These are phyloP conservation scores for Anaspis maculata DNA, from an alignment of 2,888 invertebrate species.

Conservation along the genomic window DNA sequence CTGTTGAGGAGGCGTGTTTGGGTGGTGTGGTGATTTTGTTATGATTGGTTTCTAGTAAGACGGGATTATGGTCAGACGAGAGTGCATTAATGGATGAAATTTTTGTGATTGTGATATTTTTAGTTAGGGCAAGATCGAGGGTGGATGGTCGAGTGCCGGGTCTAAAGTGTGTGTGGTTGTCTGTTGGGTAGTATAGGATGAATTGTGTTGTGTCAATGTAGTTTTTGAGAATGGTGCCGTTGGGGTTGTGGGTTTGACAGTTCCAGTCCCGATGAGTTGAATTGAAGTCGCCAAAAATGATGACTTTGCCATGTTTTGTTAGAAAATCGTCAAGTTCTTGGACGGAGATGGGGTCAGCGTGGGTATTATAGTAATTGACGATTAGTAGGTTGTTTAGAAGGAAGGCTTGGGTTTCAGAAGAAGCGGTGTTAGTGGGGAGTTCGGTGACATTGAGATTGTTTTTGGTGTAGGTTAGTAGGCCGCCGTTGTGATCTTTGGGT, in stretches of 20 bases:
- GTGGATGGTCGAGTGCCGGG: constrained; percentile 2
- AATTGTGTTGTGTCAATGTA: neutral
- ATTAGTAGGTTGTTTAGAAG: no score
- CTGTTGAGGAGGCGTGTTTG: constrained; percentile 5
- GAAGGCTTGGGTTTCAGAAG: no score
- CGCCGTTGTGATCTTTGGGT: no score
- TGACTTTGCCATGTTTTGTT: no score
- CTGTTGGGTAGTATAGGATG: neutral
- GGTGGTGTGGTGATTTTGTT: neutral
- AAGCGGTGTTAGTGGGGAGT: no score
- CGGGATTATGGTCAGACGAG: constrained; percentile 4
- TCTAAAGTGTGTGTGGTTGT: constrained; percentile 1
- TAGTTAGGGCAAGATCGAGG: constrained; percentile 1
- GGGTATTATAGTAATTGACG: no score
- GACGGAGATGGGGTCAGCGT: no score
- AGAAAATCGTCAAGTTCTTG: no score
- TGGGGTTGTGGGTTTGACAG: constrained; percentile 1
- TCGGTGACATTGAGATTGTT: no score
- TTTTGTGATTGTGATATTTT: constrained; percentile 1
- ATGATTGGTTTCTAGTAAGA: no score
- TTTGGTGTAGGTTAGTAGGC: no score
- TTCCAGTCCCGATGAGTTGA: constrained; percentile 3
- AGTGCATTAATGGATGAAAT: constrained; percentile 1
- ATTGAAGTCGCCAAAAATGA: constrained; percentile 5
- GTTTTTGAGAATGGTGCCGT: constrained; percentile 4